Evolutionary conservation across 2,797 vertebrate genomes (phyloP).

Genomic region (Poecilia picta): DNA sequence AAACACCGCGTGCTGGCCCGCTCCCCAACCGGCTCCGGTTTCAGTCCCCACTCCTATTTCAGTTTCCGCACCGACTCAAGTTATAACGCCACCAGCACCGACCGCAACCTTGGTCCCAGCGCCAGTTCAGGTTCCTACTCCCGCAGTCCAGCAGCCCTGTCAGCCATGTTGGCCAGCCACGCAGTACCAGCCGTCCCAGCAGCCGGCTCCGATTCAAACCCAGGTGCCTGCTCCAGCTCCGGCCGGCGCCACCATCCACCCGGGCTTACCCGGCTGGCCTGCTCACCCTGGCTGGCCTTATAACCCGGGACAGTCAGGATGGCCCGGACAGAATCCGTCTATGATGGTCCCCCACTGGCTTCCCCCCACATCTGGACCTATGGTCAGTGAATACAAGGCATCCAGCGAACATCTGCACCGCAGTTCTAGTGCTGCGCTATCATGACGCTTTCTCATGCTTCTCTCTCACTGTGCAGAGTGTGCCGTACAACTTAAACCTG

Average conservation of each 20-base stretch:
- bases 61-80: conserved; percentile 30
- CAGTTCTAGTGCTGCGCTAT: fast-evolving
- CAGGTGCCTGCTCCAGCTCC: conserved; percentile 22
- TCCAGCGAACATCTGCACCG: background rate
- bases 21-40: conserved; percentile 43
- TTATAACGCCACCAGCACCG: conserved; percentile 32
- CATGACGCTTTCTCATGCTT: background rate
- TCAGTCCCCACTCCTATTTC: conserved; percentile 36
- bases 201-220: conserved; percentile 37
- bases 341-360: conserved; percentile 68
- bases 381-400: conserved; percentile 68
- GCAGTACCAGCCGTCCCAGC: conserved; percentile 52
- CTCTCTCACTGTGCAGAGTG: conserved; percentile 62
- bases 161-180: conserved; percentile 50
- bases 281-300: conserved; percentile 69
- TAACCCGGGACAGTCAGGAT: conserved; percentile 81
- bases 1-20: conserved; percentile 72
- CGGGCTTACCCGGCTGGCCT: conserved; percentile 55
- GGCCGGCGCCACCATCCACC: conserved; percentile 31
- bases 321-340: conserved; percentile 77
- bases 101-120: conserved; percentile 23
- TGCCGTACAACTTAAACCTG: conserved; percentile 83
- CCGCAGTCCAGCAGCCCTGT: conserved; percentile 23
- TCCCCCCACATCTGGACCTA: conserved; percentile 73
- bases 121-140: conserved; percentile 20